Evolutionary conservation across 2,113 vertebrate genomes (phyloP).

Genomic region (Pontoporia blainvillei): DNA sequence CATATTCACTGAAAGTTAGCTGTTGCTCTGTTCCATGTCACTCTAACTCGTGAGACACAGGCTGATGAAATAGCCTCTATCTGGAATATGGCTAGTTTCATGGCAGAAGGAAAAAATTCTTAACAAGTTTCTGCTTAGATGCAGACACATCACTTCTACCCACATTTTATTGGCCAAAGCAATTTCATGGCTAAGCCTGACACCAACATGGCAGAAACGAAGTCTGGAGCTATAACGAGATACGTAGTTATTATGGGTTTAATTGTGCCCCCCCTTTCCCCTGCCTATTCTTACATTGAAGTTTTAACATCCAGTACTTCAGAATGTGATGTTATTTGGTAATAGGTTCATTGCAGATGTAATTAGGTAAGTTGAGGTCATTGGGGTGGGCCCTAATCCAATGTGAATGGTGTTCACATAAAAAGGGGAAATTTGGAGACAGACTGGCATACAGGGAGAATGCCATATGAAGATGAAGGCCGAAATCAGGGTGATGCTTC

Average conservation of each 20-base stretch:
- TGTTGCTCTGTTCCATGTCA: neutral
- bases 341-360: neutral
- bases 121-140: neutral
- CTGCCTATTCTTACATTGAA: neutral
- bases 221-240: neutral
- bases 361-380: neutral
- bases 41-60: neutral
- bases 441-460: neutral
- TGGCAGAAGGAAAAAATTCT: neutral
- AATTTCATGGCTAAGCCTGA: neutral
- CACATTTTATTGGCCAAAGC: neutral
- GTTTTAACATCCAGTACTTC: neutral
- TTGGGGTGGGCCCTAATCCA: neutral
- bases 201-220: neutral
- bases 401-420: neutral
- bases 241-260: neutral
- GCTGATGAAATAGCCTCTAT: neutral
- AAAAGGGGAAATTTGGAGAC: neutral
- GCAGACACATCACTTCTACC: neutral
- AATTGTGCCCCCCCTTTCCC: fast-evolving
- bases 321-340: neutral
- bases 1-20: neutral
- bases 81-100: neutral
- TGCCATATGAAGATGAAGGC: neutral
- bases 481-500: neutral